A percentile compares a stretch with the other conserved stretches of the same genome.
Conservation (phyloP, 2,113 vertebrate species). For the Apaloderma vittatum region DNA sequence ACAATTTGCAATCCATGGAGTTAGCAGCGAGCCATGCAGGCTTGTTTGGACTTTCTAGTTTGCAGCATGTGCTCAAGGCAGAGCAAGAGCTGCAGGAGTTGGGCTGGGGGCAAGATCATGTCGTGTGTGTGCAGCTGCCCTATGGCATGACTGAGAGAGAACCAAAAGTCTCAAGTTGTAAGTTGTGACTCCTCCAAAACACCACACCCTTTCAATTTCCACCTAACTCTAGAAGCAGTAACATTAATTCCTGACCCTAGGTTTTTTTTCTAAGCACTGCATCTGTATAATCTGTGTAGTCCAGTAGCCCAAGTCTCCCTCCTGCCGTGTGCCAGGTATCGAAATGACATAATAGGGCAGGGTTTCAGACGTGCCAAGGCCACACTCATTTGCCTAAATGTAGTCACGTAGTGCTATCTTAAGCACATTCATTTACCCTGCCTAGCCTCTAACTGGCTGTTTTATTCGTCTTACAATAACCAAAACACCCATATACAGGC, state of each 20-base stretch:
- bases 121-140: too few relatives aligned
- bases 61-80: not conserved
- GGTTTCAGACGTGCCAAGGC: not conserved
- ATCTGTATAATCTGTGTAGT: not conserved
- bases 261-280: not conserved
- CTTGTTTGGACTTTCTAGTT: not conserved
- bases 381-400: not conserved
- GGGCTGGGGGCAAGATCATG: not conserved
- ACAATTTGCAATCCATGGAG: not conserved
- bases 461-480: not conserved
- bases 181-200: not conserved
- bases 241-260: accelerated
- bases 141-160: accelerated
- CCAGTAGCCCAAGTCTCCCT: not conserved
- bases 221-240: not conserved
- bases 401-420: conserved; percentile 3
- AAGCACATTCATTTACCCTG: not conserved
- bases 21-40: accelerated
- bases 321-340: not conserved
- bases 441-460: not conserved
- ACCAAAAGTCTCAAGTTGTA: not conserved
- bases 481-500: not conserved
- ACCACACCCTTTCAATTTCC: not conserved
- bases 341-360: not conserved
- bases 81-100: not conserved